phyloP scores from a whole-genome alignment of 2,888 invertebrate genomes.

The Eupithecia centaureata region DNA sequence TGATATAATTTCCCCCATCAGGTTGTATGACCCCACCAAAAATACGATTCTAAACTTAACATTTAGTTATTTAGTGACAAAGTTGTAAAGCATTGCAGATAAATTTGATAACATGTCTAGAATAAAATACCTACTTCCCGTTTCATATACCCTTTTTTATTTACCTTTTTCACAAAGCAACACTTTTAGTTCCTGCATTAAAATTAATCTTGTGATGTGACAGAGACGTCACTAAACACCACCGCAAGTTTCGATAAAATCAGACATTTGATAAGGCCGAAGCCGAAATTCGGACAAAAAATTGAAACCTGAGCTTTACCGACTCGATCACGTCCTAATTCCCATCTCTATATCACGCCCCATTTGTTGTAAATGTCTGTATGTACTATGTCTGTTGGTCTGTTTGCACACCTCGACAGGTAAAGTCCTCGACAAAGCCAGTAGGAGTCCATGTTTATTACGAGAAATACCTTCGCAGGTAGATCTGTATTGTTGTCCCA shows the following conservation, averaged over 20 bases:
- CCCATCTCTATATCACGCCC: slow-evolving; percentile 47
- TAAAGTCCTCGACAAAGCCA: slow-evolving; percentile 76
- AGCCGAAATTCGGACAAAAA: slow-evolving; percentile 30
- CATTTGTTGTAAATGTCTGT: slow-evolving; percentile 32
- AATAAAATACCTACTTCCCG: too few relatives aligned
- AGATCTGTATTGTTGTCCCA: slow-evolving; percentile 69
- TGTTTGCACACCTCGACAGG: slow-evolving; percentile 79
- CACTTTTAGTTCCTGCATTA: not conserved
- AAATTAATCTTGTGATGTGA: slow-evolving; percentile 18
- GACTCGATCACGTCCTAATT: slow-evolving; percentile 28
- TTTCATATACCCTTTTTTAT: too few relatives aligned
- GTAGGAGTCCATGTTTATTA: slow-evolving; percentile 75
- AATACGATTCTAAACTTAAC: too few relatives aligned
- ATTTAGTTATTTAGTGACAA: too few relatives aligned
- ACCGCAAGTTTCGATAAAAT: slow-evolving; percentile 30
- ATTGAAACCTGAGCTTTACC: slow-evolving; percentile 12
- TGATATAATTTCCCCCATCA: not conserved
- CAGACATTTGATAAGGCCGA: slow-evolving; percentile 19
- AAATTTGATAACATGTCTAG: too few relatives aligned
- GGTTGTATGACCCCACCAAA: too few relatives aligned
- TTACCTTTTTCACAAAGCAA: too few relatives aligned
- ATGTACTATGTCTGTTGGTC: slow-evolving; percentile 54
- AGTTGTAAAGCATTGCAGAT: too few relatives aligned
- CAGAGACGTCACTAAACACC: slow-evolving; percentile 23
- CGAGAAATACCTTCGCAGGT: slow-evolving; percentile 79